Evolutionary conservation across 2,888 invertebrate genomes (phyloP), one percentile per base, ranked within the genome.

Genomic region (Euclidia mi): DNA sequence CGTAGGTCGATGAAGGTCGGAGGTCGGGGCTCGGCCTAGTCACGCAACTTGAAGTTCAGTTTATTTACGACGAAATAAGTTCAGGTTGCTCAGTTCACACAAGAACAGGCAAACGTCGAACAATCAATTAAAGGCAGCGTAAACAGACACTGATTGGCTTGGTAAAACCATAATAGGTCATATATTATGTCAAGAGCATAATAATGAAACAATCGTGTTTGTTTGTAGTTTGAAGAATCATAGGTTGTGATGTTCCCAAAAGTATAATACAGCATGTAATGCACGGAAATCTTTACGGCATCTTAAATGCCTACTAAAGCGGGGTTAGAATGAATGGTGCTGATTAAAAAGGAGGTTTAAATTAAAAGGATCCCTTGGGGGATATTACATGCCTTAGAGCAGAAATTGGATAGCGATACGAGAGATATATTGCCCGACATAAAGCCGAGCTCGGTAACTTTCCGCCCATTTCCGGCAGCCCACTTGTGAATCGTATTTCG

Each of bases 401-500:
- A 91, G 91, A 91, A 92, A 92, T 92, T 91, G 92, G 91, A 91
- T 91, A 89, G 89, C 90, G 91, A 91, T 92, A 91, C 86, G 90
- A 85, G 85, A 91, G 89, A 94, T 91, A 91, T 94, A 93, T 92
- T 91, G 85, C 85, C 82, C 85, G 88, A 88, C 89, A 91, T 92
- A 93, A 94, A 90, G 90, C 89, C 89, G 85, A 84, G 85, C 87
- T 88, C 88, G 85, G 89, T 89, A 91, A 90, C 91, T 89, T 91
- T 90, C 90, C 89, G 88, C 89, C 92, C 89, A 91, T 93, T 93
- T 91, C 92, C 90, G 88, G 87, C 89, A 91, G 91, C 82, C 92
- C 92, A 93, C 92, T 94, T 91, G 89, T 91, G 92, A 92, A 91
- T 92, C 91, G 91, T 89, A 93, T 93, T 93, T 93, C 88, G 88